phyloP scores from a whole-genome alignment of 37 sponge, comb jelly and placozoan genomes.

The Hexactinellida sp. region DNA sequence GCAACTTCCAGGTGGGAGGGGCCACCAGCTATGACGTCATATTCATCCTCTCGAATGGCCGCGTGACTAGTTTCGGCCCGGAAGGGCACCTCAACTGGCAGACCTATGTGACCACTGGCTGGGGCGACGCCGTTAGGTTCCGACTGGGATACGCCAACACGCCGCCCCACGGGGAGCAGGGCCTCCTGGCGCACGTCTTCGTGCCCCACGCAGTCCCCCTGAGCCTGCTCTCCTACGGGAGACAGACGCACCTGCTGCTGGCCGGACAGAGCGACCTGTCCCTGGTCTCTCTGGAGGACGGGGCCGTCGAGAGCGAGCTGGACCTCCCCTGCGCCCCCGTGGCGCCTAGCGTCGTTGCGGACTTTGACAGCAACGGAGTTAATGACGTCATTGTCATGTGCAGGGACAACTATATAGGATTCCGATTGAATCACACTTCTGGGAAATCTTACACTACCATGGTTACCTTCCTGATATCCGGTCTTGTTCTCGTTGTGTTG shows the following conservation, averaged over 20 bases:
- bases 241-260: constrained; percentile 48
- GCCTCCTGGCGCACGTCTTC: background rate
- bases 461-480: background rate
- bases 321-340: constrained; percentile 44
- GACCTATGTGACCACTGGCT: background rate
- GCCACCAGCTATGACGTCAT: constrained; percentile 46
- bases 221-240: background rate
- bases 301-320: background rate
- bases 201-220: background rate
- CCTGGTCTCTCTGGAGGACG: constrained; percentile 37
- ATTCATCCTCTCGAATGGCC: constrained; percentile 66
- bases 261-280: constrained; percentile 29
- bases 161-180: background rate
- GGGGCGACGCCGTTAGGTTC: background rate
- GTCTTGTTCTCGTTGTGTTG: background rate
- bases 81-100: constrained; percentile 90
- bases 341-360: constrained; percentile 34
- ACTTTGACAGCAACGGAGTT: constrained; percentile 54
- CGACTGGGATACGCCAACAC: background rate
- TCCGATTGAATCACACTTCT: background rate
- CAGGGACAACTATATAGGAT: constrained; percentile 23
- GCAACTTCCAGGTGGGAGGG: constrained; percentile 20
- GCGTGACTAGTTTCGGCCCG: constrained; percentile 77
- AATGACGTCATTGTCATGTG: constrained; percentile 69
- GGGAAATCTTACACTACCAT: background rate